Evolutionary conservation across 2,888 invertebrate genomes (phyloP).

Genomic region (Mellilla xanthometata): DNA sequence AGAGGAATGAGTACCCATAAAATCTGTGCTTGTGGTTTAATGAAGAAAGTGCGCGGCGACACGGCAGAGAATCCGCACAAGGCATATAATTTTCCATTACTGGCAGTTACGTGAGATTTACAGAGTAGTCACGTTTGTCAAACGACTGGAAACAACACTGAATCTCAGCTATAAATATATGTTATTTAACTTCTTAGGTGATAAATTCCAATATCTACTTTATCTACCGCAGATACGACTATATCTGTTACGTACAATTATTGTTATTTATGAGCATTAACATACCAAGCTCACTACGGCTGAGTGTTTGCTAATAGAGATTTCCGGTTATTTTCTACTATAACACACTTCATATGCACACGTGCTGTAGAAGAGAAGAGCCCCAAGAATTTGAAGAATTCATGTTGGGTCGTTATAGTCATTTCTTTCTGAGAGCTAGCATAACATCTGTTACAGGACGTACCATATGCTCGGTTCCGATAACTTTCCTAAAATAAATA

Average conservation of each 20-base stretch:
- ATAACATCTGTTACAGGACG: slow-evolving; percentile 55
- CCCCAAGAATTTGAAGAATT: slow-evolving; percentile 37
- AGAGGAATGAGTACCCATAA: background rate
- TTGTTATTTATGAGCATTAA: slow-evolving; percentile 22
- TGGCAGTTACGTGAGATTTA: slow-evolving; percentile 8
- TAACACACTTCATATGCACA: slow-evolving; percentile 25
- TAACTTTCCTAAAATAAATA: slow-evolving; percentile 64
- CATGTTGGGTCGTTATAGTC: slow-evolving; percentile 39
- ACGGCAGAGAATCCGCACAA: slow-evolving; percentile 26
- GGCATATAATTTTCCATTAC: slow-evolving; percentile 10
- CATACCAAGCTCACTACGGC: slow-evolving; percentile 27
- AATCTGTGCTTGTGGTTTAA: slow-evolving; percentile 16
- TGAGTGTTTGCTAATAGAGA: slow-evolving; percentile 30
- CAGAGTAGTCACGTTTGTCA: slow-evolving; percentile 13
- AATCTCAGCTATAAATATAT: too few relatives aligned
- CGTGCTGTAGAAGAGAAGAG: slow-evolving; percentile 31
- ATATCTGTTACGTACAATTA: too few relatives aligned
- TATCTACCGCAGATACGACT: slow-evolving; percentile 15
- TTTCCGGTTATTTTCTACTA: slow-evolving; percentile 32
- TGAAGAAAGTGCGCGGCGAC: slow-evolving; percentile 25
- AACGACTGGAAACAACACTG: too few relatives aligned
- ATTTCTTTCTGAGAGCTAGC: slow-evolving; percentile 32
- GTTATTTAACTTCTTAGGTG: too few relatives aligned
- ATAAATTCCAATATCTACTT: slow-evolving; percentile 1
- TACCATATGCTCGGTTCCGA: slow-evolving; percentile 55